Evolutionary conservation across 1,140 invertebrate species (phyloP).

Genomic region (Helicoverpa zea): DNA sequence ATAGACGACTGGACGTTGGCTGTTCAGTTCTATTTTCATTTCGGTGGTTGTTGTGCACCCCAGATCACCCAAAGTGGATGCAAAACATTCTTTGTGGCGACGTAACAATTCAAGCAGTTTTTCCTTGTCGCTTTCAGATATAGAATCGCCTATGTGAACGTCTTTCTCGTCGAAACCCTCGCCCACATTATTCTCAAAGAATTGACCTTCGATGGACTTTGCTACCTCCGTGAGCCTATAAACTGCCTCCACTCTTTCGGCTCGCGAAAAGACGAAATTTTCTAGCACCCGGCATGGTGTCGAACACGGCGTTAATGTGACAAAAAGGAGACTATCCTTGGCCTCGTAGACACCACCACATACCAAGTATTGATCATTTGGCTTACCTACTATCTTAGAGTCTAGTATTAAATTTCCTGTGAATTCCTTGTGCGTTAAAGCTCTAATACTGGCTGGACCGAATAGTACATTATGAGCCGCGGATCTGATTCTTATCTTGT

Average conservation of each 20-base stretch:
- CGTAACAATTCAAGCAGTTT: too few species aligned
- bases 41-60: too few species aligned
- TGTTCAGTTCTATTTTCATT: too few species aligned
- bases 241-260: conserved; percentile 33
- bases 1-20: too few species aligned
- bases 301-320: conserved; percentile 40
- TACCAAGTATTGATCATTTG: conserved; percentile 33
- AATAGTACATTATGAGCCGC: conserved; percentile 7
- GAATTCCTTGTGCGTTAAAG: conserved; percentile 10
- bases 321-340: conserved; percentile 17
- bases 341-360: conserved; percentile 48
- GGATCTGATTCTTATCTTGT: conserved; percentile 21
- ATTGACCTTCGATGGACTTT: background rate
- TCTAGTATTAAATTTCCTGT: conserved; percentile 40
- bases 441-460: conserved; percentile 38
- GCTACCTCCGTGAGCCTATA: background rate
- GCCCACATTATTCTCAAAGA: too few species aligned
- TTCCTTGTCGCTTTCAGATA: too few species aligned
- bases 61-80: too few species aligned
- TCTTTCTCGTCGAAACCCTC: too few species aligned
- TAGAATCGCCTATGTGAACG: too few species aligned
- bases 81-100: too few species aligned
- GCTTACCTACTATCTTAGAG: conserved; percentile 46
- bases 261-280: conserved; percentile 46
- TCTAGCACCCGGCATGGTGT: conserved; percentile 35